Conservation (phyloP, 2,888 invertebrate genomes). For the Ophioninae sp. region DNA sequence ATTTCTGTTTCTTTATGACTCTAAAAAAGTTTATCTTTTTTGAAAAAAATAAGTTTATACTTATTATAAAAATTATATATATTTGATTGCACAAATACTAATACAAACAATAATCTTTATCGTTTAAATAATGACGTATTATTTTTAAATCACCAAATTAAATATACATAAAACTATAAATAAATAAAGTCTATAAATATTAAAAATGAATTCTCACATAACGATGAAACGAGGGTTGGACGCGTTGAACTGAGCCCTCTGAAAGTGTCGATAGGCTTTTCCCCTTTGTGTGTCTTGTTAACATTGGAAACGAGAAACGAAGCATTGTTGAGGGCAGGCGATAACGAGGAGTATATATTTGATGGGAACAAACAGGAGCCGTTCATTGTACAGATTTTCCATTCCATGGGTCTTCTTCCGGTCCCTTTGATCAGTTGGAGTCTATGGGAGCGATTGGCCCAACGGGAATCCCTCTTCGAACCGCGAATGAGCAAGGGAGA, state of each 20-base stretch:
- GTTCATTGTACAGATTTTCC: slow-evolving; percentile 8
- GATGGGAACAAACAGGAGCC: neutral
- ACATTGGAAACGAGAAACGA: neutral
- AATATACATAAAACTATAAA: too few relatives aligned
- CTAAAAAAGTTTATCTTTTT: too few relatives aligned
- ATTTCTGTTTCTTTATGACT: too few relatives aligned
- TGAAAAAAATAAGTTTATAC: too few relatives aligned
- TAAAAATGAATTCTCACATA: neutral
- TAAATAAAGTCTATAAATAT: neutral
- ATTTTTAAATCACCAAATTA: too few relatives aligned
- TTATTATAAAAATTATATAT: too few relatives aligned
- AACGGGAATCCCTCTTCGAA: neutral
- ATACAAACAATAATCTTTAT: too few relatives aligned
- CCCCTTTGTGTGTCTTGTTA: neutral
- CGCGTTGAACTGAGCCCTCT: neutral
- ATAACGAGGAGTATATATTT: neutral
- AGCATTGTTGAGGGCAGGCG: slow-evolving; percentile 6
- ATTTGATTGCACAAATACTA: too few relatives aligned
- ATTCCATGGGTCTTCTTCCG: slow-evolving; percentile 4
- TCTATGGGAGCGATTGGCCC: slow-evolving; percentile 59
- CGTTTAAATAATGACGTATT: too few relatives aligned
- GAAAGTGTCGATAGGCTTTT: neutral
- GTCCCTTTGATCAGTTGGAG: slow-evolving; percentile 62
- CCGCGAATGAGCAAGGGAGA: slow-evolving; percentile 15
- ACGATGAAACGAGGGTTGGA: neutral